Evolutionary conservation across 2,888 invertebrate species (phyloP).

Genomic region (Neoascia interrupta): DNA sequence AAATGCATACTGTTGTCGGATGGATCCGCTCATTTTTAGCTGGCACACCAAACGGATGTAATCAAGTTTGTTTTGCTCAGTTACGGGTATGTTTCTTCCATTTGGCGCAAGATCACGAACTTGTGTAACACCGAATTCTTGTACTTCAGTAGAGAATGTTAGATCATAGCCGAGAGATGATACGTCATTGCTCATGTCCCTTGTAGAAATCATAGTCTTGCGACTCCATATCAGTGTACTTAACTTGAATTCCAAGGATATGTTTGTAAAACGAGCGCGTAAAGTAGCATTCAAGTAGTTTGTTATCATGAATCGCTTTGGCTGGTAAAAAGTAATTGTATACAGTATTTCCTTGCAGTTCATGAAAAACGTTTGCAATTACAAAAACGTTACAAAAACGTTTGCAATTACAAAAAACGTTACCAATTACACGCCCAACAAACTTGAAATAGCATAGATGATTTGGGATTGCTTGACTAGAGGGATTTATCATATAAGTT

Average conservation of each 20-base stretch:
- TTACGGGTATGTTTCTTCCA: slow-evolving; percentile 89
- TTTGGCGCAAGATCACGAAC: slow-evolving; percentile 90
- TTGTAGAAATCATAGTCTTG: slow-evolving; percentile 95
- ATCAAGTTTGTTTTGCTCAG: slow-evolving; percentile 93
- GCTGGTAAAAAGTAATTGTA: too few relatives aligned
- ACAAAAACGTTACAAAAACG: slow-evolving; percentile 84
- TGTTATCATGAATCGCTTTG: slow-evolving; percentile 95
- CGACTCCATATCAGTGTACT: slow-evolving; percentile 93
- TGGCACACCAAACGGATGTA: slow-evolving; percentile 94
- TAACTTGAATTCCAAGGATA: slow-evolving; percentile 91
- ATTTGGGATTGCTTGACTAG: slow-evolving; percentile 94
- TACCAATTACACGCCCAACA: slow-evolving; percentile 93
- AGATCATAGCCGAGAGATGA: slow-evolving; percentile 90
- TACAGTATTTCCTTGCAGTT: too few relatives aligned
- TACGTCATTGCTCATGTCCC: slow-evolving; percentile 90
- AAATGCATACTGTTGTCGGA: slow-evolving; percentile 87
- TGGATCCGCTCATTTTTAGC: slow-evolving; percentile 95
- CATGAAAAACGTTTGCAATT: not conserved
- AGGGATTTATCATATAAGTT: slow-evolving; percentile 94
- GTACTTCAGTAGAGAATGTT: slow-evolving; percentile 91
- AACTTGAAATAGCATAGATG: slow-evolving; percentile 95
- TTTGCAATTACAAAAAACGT: slow-evolving; percentile 94
- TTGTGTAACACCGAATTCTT: slow-evolving; percentile 94
- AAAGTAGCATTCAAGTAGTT: slow-evolving; percentile 93
- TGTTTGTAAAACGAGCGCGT: slow-evolving; percentile 96